Conservation (phyloP, 1,140 invertebrate species). For the Drosophila teissieri region DNA sequence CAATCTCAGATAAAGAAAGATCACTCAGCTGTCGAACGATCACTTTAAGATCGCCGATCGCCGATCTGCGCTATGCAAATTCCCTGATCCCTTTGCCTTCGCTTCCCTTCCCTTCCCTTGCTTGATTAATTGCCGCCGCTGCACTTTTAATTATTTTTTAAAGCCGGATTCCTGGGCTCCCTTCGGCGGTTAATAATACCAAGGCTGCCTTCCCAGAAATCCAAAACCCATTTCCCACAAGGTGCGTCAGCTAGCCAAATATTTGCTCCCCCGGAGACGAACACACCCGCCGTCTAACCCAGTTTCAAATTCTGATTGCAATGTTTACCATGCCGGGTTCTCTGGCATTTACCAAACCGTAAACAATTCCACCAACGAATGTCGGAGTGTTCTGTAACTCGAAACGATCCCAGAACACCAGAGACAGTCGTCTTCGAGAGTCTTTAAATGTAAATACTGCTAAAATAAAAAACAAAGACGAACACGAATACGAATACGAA, state of each 20-base stretch:
- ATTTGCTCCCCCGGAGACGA: conserved; percentile 49
- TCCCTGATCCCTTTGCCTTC: conserved; percentile 5
- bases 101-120: conserved; percentile 11
- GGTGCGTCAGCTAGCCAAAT: conserved; percentile 76
- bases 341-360: conserved; percentile 30
- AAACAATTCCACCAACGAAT: conserved; percentile 53
- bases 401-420: conserved; percentile 25
- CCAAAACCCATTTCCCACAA: conserved; percentile 35
- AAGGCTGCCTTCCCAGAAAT: conserved; percentile 57
- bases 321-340: conserved; percentile 63
- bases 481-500: conserved; percentile 22
- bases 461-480: conserved; percentile 61
- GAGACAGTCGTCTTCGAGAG: conserved; percentile 50
- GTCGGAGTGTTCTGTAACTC: conserved; percentile 28
- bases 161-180: conserved; percentile 15
- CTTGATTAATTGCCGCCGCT: conserved; percentile 50
- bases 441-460: conserved; percentile 81
- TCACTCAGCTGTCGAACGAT: conserved; percentile 73
- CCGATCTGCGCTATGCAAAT: conserved; percentile 51
- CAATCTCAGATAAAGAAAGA: conserved; percentile 77
- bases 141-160: conserved; percentile 57
- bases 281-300: conserved; percentile 58
- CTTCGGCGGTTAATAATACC: conserved; percentile 24
- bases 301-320: conserved; percentile 71
- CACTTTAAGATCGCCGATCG: conserved; percentile 33